These are phyloP conservation scores for Entomobrya proxima DNA, from an alignment of 2,888 invertebrate genomes.

Conservation along the genomic window DNA sequence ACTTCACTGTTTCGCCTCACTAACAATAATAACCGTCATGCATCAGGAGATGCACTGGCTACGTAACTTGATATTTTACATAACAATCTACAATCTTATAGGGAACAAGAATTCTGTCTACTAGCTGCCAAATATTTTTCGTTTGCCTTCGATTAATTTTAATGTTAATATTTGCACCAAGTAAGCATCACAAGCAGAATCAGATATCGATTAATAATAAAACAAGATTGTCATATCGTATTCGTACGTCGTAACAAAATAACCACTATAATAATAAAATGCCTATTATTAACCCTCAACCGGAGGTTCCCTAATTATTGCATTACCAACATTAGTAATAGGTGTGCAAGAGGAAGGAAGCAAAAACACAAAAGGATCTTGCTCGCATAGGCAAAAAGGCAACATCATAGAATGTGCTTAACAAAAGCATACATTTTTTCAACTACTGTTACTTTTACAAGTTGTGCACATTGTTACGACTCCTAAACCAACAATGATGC, in stretches of 20 bases:
- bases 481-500: not conserved
- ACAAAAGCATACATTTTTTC: not conserved
- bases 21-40: not conserved
- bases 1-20: not conserved
- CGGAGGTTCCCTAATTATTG: constrained; percentile 13
- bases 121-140: not conserved
- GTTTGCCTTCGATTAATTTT: constrained; percentile 2
- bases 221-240: not conserved
- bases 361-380: not conserved
- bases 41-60: not conserved
- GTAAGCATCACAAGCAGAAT: not conserved
- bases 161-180: not conserved
- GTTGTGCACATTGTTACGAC: not conserved
- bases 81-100: too few relatives aligned
- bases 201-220: not conserved
- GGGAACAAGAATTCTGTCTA: too few relatives aligned
- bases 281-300: not conserved
- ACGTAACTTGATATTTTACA: not conserved
- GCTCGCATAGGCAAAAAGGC: not conserved
- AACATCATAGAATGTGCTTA: not conserved
- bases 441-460: constrained; percentile 32
- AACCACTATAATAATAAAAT: not conserved
- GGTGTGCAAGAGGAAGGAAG: not conserved
- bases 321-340: not conserved
- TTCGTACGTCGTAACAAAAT: not conserved